Percentiles rank a stretch among this genome's conserved stretches.
phyloP scores from a whole-genome alignment of 2,113 vertebrate genomes.

The Ardeotis arabs region DNA sequence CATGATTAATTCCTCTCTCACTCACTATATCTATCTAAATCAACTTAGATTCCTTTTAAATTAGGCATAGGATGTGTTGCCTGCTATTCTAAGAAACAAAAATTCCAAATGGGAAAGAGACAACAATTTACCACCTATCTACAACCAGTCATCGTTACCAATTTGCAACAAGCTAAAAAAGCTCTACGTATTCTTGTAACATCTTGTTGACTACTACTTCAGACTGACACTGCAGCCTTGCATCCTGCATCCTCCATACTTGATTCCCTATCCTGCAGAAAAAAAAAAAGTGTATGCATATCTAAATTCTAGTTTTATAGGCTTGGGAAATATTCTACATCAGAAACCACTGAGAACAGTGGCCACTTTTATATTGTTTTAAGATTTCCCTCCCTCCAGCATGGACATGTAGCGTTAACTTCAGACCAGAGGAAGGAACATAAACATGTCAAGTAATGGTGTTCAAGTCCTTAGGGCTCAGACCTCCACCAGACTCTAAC shows the following conservation, averaged over 20 bases:
- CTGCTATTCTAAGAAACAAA: background rate
- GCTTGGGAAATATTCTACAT: background rate
- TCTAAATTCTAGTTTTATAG: background rate
- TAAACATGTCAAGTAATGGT: background rate
- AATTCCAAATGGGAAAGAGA: background rate
- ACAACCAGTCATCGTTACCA: background rate
- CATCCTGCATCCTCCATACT: background rate
- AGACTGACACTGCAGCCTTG: background rate
- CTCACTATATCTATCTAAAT: background rate
- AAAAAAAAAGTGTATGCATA: accelerated
- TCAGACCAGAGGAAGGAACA: background rate
- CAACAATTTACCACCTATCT: background rate
- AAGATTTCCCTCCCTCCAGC: background rate
- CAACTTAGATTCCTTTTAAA: background rate
- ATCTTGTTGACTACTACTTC: background rate
- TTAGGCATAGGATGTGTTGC: background rate
- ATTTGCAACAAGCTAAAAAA: background rate
- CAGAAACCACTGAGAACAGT: background rate
- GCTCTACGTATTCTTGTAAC: background rate
- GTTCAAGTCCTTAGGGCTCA: background rate
- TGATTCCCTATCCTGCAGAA: background rate
- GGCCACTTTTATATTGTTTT: background rate
- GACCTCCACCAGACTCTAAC: background rate
- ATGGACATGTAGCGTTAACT: background rate
- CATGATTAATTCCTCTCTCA: background rate